Base-by-base conservation (phyloP, 1,140 invertebrate species). In the Vanessa atalanta region DNA sequence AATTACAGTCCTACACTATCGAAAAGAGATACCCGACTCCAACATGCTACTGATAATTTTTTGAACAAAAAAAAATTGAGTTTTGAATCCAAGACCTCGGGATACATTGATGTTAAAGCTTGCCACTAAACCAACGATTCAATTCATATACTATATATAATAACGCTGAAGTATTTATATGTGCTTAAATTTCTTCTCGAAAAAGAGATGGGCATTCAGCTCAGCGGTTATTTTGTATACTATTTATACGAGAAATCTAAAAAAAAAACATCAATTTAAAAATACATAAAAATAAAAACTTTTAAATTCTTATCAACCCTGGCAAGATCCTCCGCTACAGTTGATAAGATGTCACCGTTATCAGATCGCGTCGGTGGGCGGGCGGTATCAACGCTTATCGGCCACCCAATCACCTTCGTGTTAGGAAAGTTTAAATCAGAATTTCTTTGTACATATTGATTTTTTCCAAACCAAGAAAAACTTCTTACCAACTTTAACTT, bases 341-440 rank as follows among this genome's bases (percentile, higher is more conserved):
- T 16, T 61, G 57, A 61, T 61, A 61, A 61, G 8, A 37, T 31
- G 57, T 61, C 57, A 37, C 57, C 23, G 3, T 61, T 37, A 61
- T 61, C 57, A 37, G 57, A 61, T 61, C 26, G 57, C 57, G 57
- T 61, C 57, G 53, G 51, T 23, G 53, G 53, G 53, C 53, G 57
- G 23, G 57, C 57, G 57, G 23, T 37, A 37, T 61, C 57, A 61
- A 13, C 55, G 23, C 20, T n/a, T 61, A 61, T 61, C 57, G 7
- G 57, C 26, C 57, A 26, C 57, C 26, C 57, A 61, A 55, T 61
- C 57, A 37, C 26, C 57, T 31, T 37, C 26, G 57, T 61, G 23
- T n/a, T 60, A 60, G 20, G 57, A 61, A 61, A 61, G 8, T 61
- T 60, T 61, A 61, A 31, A 61, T 61, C 31, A 37, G 26, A 37